Conservation (phyloP, 2,113 vertebrate genomes). For the Ptychochromis oligacanthus region DNA sequence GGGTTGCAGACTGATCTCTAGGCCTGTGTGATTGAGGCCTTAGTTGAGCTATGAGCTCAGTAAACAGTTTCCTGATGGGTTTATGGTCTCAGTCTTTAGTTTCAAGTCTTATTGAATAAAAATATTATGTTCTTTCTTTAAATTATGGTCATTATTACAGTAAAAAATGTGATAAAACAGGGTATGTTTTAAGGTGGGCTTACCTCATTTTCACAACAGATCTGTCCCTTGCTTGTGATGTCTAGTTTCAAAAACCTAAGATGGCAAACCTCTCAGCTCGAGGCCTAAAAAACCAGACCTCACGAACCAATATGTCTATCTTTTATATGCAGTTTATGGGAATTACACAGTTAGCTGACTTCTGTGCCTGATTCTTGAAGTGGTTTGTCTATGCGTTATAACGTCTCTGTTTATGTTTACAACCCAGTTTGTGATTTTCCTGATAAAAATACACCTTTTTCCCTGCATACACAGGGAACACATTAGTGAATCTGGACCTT, state of each 20-base stretch:
- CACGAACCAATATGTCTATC: not conserved
- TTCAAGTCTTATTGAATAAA: not conserved
- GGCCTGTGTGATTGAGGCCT: too few species aligned
- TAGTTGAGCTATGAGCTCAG: too few species aligned
- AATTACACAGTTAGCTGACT: not conserved
- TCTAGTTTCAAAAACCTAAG: not conserved
- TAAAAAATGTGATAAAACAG: not conserved
- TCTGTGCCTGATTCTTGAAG: too few species aligned
- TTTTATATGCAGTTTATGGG: not conserved
- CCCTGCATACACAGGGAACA: too few species aligned
- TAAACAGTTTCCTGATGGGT: not conserved
- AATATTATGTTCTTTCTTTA: not conserved
- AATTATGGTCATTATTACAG: not conserved
- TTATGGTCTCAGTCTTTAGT: not conserved
- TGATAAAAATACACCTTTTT: not conserved
- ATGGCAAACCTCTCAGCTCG: not conserved
- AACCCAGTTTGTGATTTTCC: not conserved
- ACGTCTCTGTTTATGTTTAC: not conserved
- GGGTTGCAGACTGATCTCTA: too few species aligned
- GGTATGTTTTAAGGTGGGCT: not conserved
- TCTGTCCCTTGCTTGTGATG: not conserved
- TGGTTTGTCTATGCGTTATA: not conserved
- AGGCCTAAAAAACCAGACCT: not conserved
- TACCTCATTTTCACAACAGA: too few species aligned
- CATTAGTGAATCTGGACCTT: slow-evolving; percentile 39